Evolutionary conservation across 1,140 invertebrate species (phyloP).

Genomic region (Cepaea nemoralis): DNA sequence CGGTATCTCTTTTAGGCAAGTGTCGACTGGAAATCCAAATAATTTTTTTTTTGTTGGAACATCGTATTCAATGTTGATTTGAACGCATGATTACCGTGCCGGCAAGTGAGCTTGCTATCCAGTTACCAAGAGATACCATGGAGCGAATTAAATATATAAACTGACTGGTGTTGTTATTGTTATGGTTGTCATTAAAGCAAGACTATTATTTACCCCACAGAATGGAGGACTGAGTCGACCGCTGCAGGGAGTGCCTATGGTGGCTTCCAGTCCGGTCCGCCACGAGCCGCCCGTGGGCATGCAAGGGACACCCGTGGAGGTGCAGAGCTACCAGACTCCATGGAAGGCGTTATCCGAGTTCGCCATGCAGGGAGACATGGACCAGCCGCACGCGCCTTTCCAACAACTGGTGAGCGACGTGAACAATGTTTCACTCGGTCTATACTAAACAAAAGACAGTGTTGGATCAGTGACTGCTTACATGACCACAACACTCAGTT

Average conservation of each 20-base stretch:
- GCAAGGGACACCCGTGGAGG: slow-evolving; percentile 78
- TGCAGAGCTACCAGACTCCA: slow-evolving; percentile 93
- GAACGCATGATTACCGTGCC: too few relatives aligned
- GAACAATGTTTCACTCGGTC: too few relatives aligned
- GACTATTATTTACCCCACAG: slow-evolving; percentile 76
- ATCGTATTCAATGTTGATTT: too few relatives aligned
- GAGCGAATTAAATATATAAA: too few relatives aligned
- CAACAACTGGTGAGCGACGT: slow-evolving; percentile 88
- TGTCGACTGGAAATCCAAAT: too few relatives aligned
- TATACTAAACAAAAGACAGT: too few relatives aligned
- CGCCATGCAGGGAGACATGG: slow-evolving; percentile 92
- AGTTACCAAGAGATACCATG: too few relatives aligned
- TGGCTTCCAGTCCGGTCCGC: slow-evolving; percentile 91
- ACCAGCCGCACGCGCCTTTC: slow-evolving; percentile 87
- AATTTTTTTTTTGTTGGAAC: too few relatives aligned
- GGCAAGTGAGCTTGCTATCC: too few relatives aligned
- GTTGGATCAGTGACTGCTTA: neutral
- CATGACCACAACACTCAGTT: neutral
- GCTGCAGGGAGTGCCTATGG: slow-evolving; percentile 93
- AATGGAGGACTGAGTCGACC: slow-evolving; percentile 87
- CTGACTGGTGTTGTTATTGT: too few relatives aligned
- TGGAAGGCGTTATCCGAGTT: slow-evolving; percentile 97
- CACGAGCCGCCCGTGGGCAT: slow-evolving; percentile 79
- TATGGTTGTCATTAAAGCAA: too few relatives aligned
- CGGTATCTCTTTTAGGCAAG: too few relatives aligned